Conservation (phyloP, 2,888 invertebrate species). For the Tetragonula carbonaria region DNA sequence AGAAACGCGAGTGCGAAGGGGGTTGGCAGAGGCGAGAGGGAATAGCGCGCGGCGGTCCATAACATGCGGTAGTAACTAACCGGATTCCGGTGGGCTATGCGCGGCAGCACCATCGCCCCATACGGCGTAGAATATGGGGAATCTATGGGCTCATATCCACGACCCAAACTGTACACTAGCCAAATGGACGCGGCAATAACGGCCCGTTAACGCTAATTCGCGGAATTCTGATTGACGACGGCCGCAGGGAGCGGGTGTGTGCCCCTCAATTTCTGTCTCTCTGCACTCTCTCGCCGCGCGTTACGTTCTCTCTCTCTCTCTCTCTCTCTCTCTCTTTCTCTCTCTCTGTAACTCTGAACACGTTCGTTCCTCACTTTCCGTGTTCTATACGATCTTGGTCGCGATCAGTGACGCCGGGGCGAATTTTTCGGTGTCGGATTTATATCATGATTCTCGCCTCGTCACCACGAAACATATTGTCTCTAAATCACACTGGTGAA, state of each 20-base stretch:
- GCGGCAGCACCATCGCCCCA: slow-evolving; percentile 77
- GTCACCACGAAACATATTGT: background rate
- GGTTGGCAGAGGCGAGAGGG: slow-evolving; percentile 37
- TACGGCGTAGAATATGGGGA: slow-evolving; percentile 82
- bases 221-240: slow-evolving; percentile 84
- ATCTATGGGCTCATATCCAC: slow-evolving; percentile 84
- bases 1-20: slow-evolving; percentile 18
- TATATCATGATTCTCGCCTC: background rate
- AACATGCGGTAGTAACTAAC: slow-evolving; percentile 83
- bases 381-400: slow-evolving; percentile 28
- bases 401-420: slow-evolving; percentile 32
- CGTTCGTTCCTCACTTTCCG: slow-evolving; percentile 53
- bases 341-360: slow-evolving; percentile 33
- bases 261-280: slow-evolving; percentile 71
- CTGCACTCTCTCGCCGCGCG: slow-evolving; percentile 44
- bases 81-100: slow-evolving; percentile 82
- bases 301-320: slow-evolving; percentile 26
- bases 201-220: slow-evolving; percentile 84
- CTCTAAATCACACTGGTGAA: background rate
- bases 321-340: slow-evolving; percentile 32
- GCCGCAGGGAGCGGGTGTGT: slow-evolving; percentile 74
- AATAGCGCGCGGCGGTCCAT: slow-evolving; percentile 75
- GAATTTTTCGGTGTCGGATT: slow-evolving; percentile 19
- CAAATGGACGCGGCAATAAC: slow-evolving; percentile 84
- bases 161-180: slow-evolving; percentile 82